A percentile compares a stretch with the other conserved stretches of the same genome.
Conservation (phyloP, 1,140 invertebrate species). For the Chironomus tepperi region DNA sequence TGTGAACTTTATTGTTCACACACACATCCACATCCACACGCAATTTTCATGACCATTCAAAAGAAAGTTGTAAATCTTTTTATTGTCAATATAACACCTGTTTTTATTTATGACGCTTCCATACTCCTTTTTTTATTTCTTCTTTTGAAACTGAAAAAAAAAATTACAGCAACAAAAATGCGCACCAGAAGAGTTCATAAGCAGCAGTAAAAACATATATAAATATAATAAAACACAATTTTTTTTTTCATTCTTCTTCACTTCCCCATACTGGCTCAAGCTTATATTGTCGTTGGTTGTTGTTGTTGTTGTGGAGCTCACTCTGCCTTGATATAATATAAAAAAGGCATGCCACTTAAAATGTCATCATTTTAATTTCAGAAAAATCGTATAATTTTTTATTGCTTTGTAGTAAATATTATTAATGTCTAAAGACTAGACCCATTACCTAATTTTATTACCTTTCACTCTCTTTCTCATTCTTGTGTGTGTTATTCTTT, state of each 20-base stretch:
- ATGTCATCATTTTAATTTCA: conserved; percentile 20
- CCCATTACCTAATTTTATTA: conserved; percentile 24
- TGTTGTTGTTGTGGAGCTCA: neutral
- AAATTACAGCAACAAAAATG: neutral
- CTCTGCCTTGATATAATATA: neutral
- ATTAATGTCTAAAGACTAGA: conserved; percentile 23
- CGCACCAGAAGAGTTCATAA: neutral
- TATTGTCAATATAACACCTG: conserved; percentile 13
- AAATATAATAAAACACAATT: conserved; percentile 15
- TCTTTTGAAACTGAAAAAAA: neutral
- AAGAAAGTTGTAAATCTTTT: neutral
- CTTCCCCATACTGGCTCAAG: too few species aligned
- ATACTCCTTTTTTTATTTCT: neutral
- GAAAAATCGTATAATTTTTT: conserved; percentile 20
- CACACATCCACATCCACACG: neutral
- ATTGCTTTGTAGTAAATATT: conserved; percentile 23
- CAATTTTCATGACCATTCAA: conserved; percentile 8
- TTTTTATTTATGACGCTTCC: conserved; percentile 14
- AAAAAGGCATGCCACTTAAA: neutral
- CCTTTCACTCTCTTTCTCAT: neutral
- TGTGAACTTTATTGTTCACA: neutral
- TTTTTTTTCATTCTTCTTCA: neutral
- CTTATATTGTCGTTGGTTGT: neutral
- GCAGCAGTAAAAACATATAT: neutral
- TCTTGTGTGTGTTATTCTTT: too few species aligned